Conservation (phyloP, 2,113 vertebrate genomes). For the Glareola pratincola region DNA sequence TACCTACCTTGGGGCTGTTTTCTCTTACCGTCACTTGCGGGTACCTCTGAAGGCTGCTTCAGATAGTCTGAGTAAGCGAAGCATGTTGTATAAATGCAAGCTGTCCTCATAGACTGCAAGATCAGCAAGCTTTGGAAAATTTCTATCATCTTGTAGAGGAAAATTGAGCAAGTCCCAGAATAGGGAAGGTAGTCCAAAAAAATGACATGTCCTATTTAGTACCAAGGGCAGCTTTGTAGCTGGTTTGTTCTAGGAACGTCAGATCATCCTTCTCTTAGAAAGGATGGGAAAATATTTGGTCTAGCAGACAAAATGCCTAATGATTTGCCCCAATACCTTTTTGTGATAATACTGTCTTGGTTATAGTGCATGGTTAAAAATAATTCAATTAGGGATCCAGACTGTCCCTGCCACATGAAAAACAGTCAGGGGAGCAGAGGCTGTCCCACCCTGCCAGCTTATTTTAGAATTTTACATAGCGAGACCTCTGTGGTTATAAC, state of each 20-base stretch:
- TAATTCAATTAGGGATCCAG: neutral
- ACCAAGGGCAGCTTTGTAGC: neutral
- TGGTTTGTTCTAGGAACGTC: neutral
- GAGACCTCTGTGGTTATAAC: neutral
- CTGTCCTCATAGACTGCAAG: neutral
- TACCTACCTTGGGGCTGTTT: neutral
- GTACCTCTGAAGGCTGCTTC: neutral
- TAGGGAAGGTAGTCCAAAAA: neutral
- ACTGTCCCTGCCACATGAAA: neutral
- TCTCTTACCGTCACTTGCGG: neutral
- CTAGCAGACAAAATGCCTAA: neutral
- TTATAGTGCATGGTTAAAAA: neutral
- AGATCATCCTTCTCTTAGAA: neutral
- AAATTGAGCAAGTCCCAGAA: neutral
- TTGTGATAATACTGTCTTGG: neutral
- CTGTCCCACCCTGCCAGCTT: neutral
- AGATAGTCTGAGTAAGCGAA: neutral
- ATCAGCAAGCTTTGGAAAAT: slow-evolving; percentile 25
- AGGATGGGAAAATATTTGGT: neutral
- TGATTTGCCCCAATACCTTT: neutral
- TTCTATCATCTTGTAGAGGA: neutral
- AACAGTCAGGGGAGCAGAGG: neutral
- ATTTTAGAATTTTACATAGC: neutral
- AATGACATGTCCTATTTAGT: neutral
- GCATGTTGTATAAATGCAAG: neutral